These are phyloP conservation scores for Cryptoprocta ferox DNA, from an alignment of 2,797 vertebrate species.

Conservation along the genomic window DNA sequence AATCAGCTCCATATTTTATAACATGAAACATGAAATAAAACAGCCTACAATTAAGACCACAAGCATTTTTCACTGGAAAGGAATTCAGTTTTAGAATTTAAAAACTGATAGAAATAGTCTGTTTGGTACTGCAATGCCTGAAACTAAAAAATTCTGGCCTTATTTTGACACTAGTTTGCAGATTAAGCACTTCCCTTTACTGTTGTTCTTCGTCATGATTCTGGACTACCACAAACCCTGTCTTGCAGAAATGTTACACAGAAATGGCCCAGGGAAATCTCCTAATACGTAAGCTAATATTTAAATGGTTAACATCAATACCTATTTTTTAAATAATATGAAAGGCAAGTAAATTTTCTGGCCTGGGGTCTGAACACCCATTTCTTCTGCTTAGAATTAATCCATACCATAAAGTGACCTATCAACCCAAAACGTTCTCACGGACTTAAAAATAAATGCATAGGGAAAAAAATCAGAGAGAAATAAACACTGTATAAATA, in stretches of 20 bases:
- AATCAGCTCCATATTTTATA: not conserved
- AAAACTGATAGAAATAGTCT: not conserved
- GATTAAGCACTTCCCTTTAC: not conserved
- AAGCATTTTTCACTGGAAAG: slow-evolving; percentile 19
- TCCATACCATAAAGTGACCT: not conserved
- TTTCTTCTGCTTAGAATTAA: not conserved
- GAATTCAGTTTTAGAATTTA: not conserved
- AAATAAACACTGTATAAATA: not conserved
- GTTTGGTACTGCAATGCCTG: not conserved
- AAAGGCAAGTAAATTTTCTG: slow-evolving; percentile 18
- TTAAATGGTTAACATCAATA: not conserved
- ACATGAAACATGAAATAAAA: not conserved
- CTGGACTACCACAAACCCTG: not conserved
- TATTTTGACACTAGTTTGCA: not conserved
- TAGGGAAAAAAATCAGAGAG: not conserved
- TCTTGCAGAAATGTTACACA: slow-evolving; percentile 1
- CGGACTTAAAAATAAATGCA: not conserved
- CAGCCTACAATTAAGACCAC: not conserved
- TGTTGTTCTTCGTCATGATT: not conserved
- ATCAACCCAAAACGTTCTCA: not conserved
- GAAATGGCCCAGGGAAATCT: not conserved
- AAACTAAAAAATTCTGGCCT: not conserved
- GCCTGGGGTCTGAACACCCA: not conserved
- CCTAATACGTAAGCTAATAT: not conserved
- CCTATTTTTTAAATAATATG: not conserved